phyloP scores from a whole-genome alignment of 2,797 vertebrate genomes.

The Esox lucius region DNA sequence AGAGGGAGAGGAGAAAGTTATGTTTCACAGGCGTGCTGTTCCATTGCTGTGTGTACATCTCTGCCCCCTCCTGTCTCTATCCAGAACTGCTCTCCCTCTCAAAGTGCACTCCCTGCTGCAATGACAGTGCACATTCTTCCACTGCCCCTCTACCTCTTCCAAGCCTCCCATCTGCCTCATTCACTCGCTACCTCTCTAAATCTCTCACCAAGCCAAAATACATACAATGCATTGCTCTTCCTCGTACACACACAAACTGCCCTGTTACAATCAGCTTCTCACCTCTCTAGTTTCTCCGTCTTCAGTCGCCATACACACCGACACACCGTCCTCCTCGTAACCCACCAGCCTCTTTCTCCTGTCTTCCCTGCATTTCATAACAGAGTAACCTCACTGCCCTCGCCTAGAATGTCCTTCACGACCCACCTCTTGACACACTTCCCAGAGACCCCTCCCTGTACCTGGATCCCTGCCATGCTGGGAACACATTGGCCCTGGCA shows the following conservation, averaged over 20 bases:
- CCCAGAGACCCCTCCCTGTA: constrained; percentile 42
- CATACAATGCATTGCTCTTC: neutral
- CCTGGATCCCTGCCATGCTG: constrained; percentile 28
- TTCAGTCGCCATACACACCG: neutral
- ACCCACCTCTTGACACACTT: constrained; percentile 48
- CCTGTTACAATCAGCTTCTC: neutral
- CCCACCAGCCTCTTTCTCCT: neutral
- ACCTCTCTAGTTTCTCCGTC: neutral
- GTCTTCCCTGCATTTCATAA: neutral
- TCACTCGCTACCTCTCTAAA: neutral
- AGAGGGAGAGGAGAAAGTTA: constrained; percentile 21
- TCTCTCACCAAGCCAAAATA: neutral
- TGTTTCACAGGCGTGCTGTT: neutral
- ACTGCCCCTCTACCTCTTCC: constrained; percentile 15
- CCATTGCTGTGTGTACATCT: constrained; percentile 37
- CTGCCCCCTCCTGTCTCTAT: constrained; percentile 66
- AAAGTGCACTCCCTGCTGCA: constrained; percentile 37
- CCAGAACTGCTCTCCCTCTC: constrained; percentile 25
- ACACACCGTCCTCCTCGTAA: neutral
- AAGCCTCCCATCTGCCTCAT: constrained; percentile 8
- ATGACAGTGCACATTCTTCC: constrained; percentile 67
- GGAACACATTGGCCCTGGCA: constrained; percentile 13
- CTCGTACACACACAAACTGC: neutral
- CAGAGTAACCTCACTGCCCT: constrained; percentile 36
- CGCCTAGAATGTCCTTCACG: constrained; percentile 46